Conservation (phyloP, 2,888 invertebrate genomes). For the Amphimallon solstitiale region DNA sequence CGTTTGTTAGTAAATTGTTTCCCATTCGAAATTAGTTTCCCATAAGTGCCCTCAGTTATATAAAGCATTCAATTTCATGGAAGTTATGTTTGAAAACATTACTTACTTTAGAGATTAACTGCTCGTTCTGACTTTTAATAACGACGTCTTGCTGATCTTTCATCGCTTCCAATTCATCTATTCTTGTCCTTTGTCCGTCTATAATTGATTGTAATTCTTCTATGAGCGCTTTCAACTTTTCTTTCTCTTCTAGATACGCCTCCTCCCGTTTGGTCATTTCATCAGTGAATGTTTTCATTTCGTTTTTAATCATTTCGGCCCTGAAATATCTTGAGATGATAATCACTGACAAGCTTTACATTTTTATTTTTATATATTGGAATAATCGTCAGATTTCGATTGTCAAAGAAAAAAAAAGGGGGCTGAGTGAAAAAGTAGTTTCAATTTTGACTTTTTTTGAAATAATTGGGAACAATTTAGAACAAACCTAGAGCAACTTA, state of each 20-base stretch:
- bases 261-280: conserved; percentile 40
- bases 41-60: too few species aligned
- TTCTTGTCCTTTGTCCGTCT: conserved; percentile 40
- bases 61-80: too few species aligned
- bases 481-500: too few species aligned
- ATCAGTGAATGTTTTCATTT: conserved; percentile 36
- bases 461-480: too few species aligned
- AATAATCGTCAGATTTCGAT: too few species aligned
- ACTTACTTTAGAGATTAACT: conserved; percentile 42
- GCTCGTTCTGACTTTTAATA: conserved; percentile 41
- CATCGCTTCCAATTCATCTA: conserved; percentile 39
- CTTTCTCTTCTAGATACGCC: conserved; percentile 40
- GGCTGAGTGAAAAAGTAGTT: too few species aligned
- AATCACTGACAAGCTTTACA: too few species aligned
- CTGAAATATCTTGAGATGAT: background rate
- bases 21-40: too few species aligned
- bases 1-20: too few species aligned
- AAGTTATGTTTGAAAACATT: background rate
- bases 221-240: conserved; percentile 40
- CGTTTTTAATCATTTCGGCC: conserved; percentile 36
- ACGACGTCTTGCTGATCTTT: conserved; percentile 44
- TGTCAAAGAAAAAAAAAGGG: too few species aligned
- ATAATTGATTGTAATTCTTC: conserved; percentile 41
- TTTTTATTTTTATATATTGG: too few species aligned
- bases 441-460: too few species aligned